phyloP scores from a whole-genome alignment of 2,888 invertebrate species.

The Mactromeris polynyma region DNA sequence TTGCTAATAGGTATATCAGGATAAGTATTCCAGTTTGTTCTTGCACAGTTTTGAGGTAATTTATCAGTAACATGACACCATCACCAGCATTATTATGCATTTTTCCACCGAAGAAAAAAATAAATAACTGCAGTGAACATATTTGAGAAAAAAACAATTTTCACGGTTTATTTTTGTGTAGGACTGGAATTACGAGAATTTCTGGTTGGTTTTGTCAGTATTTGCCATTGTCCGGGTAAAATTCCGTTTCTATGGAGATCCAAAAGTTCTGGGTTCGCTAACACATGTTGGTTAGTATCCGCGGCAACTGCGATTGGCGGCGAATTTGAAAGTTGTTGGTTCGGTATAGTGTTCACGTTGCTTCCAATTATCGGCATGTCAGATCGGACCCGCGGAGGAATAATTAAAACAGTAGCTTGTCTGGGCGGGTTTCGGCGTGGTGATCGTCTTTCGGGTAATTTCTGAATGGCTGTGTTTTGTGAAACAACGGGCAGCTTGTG shows the following conservation, averaged over 20 bases:
- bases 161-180: neutral
- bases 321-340: constrained; percentile 15
- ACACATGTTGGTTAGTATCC: neutral
- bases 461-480: neutral
- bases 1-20: no score
- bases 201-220: constrained; percentile 26
- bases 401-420: constrained; percentile 40
- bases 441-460: neutral
- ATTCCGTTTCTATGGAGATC: constrained; percentile 58
- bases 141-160: neutral
- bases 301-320: constrained; percentile 8
- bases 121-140: neutral
- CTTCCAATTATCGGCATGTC: constrained; percentile 33
- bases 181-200: neutral
- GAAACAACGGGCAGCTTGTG: constrained; percentile 59
- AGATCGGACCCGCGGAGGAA: constrained; percentile 29
- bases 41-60: constrained; percentile 9
- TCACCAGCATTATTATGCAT: constrained; percentile 10
- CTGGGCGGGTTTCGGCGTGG: neutral
- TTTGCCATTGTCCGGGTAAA: constrained; percentile 51
- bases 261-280: constrained; percentile 44
- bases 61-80: neutral
- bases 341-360: constrained; percentile 15
- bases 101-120: constrained; percentile 21
- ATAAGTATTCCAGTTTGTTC: neutral